Percentiles rank a stretch among this genome's conserved stretches.
Conservation (phyloP, 35 echinoderm and acorn worm genomes). For the Apostichopus parvimensis region DNA sequence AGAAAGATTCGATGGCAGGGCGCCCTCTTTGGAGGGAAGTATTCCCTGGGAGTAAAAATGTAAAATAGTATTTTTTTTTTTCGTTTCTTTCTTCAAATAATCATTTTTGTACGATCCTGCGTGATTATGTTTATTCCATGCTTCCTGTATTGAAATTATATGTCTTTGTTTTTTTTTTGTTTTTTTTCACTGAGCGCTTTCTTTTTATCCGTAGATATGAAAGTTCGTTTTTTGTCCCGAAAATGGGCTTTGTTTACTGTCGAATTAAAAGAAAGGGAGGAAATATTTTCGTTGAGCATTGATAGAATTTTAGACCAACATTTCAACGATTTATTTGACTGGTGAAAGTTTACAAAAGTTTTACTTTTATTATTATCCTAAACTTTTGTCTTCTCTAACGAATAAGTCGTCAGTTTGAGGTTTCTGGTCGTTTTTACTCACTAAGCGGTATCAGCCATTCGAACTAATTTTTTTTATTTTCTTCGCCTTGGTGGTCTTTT, state of each 20-base stretch:
- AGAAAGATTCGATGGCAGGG: neutral
- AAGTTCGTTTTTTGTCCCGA: neutral
- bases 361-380: too few species aligned
- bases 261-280: too few species aligned
- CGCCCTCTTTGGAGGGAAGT: too few species aligned
- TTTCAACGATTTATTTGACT: too few species aligned
- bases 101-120: neutral
- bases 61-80: neutral
- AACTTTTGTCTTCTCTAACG: too few species aligned
- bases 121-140: neutral
- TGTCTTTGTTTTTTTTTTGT: neutral
- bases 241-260: too few species aligned
- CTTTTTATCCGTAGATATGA: neutral
- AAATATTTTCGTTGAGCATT: too few species aligned
- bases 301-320: too few species aligned
- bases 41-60: neutral
- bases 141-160: slow-evolving; percentile 9
- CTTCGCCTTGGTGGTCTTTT: neutral
- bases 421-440: too few species aligned
- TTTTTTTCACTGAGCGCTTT: neutral
- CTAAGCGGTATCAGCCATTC: neutral
- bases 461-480: neutral
- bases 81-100: neutral
- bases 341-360: too few species aligned
- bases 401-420: too few species aligned